phyloP scores from a whole-genome alignment of 2,797 vertebrate species.

The Xenops minutus region DNA sequence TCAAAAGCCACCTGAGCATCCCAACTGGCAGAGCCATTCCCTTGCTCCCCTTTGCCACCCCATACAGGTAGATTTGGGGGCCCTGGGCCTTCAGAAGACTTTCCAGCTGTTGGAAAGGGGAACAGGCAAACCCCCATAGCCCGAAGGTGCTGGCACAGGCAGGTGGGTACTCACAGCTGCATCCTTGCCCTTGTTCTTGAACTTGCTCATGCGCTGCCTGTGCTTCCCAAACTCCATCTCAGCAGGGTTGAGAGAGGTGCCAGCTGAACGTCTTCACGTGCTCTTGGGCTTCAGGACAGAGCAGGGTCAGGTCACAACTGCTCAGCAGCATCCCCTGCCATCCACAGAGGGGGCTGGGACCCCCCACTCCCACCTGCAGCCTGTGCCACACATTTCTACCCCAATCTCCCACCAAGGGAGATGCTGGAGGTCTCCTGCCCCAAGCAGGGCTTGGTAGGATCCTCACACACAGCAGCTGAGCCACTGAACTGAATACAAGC shows the following conservation, averaged over 20 bases:
- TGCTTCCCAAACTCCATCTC: slow-evolving; percentile 77
- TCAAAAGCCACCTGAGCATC: background rate
- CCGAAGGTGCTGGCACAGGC: background rate
- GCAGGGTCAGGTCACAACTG: background rate
- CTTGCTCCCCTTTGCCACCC: background rate
- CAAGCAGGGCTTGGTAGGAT: background rate
- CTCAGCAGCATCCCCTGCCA: background rate
- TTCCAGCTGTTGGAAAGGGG: background rate
- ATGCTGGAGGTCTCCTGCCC: background rate
- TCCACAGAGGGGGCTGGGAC: background rate
- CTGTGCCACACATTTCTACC: background rate
- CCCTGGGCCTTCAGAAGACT: background rate
- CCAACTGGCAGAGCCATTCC: background rate
- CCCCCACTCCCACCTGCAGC: background rate
- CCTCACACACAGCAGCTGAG: background rate
- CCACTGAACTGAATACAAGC: background rate
- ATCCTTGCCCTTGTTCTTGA: slow-evolving; percentile 91
- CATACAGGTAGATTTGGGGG: rapidly evolving
- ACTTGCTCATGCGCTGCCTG: slow-evolving; percentile 76
- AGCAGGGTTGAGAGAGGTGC: background rate
- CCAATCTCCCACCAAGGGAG: background rate
- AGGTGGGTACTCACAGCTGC: slow-evolving; percentile 73
- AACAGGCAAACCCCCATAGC: rapidly evolving
- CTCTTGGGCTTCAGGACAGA: background rate
- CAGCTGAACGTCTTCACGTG: background rate